Conservation (phyloP, 2,888 invertebrate genomes). For the Girardia tigrina region DNA sequence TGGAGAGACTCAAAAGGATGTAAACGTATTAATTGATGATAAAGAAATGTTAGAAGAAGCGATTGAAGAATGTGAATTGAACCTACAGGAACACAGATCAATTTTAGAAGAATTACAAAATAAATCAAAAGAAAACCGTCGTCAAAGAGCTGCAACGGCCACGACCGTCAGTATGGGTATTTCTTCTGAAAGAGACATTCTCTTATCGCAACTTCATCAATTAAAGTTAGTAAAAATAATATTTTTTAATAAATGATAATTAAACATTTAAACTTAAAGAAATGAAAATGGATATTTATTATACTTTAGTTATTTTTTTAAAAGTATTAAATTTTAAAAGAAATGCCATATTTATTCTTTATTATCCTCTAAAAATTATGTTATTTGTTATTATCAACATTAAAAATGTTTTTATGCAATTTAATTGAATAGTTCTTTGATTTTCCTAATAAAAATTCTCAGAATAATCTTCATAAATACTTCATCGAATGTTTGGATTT, state of each 20-base stretch:
- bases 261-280: too few species aligned
- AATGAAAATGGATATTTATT: not conserved
- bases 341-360: too few species aligned
- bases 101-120: constrained; percentile 47
- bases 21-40: constrained; percentile 48
- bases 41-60: constrained; percentile 45
- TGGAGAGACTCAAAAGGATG: constrained; percentile 48
- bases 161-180: constrained; percentile 51
- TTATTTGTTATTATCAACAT: too few species aligned
- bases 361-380: too few species aligned
- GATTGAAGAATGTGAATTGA: constrained; percentile 44
- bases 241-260: too few species aligned
- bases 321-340: not conserved
- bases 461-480: too few species aligned
- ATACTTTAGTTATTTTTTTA: not conserved
- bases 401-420: too few species aligned
- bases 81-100: constrained; percentile 46
- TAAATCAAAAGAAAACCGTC: constrained; percentile 48
- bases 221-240: not conserved
- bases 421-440: too few species aligned
- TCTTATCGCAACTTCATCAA: constrained; percentile 44
- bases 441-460: too few species aligned
- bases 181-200: constrained; percentile 51
- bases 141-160: constrained; percentile 49
- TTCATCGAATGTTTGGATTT: too few species aligned